Evolutionary conservation across 2,797 vertebrate genomes (phyloP), one percentile per base, ranked within the genome.

Genomic region (Lagocephalus sceleratus): DNA sequence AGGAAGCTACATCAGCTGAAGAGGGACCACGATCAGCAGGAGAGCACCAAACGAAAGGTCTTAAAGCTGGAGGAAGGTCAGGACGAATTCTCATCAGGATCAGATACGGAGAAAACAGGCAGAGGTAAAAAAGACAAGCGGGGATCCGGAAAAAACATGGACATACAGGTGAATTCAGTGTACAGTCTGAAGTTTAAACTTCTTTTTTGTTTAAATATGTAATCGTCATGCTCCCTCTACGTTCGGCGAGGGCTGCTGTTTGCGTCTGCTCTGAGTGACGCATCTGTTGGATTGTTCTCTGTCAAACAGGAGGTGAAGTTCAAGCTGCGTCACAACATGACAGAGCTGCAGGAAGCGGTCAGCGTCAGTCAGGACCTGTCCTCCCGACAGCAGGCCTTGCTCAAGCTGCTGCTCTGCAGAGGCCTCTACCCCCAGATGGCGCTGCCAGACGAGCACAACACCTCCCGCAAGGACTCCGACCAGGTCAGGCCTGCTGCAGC

Each of bases 361-460:
- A 56, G 63, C 23, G 60, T 78, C 0, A 85, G 84, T 12, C 90
- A 88, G 73, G 91, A 87, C 47, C 64, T 97, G 58, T 90, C 90
- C 0, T 75, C 84, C 0, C 81, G 86, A 1, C 92, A 92, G 47
- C 85, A 93, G 60, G 49, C 85, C 22, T 73, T 98, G 54, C 90
- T 97, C 21, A 94, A 92, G 68, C 88, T 98, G 73, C 85, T 95
- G 79, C 89, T 98, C 3, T 93, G 91, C 63, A 78, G 92, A 2
- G 95, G 96, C 7, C 92, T 98, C 11, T 98, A 95, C 81, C 96
- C 96, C 0, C 95, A 98, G 82, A 83, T 98, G 64, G 94, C 95
- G 0, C 16, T 93, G 55, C 91, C 96, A 0, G 96, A 98, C 5
- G 88, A 83, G 0, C 91, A 94, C 88, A 98, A 98, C 75, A 64